A percentile compares a stretch with the other conserved stretches of the same genome.
phyloP scores from a whole-genome alignment of 2,113 vertebrate genomes.

The Gallinago undulata region DNA sequence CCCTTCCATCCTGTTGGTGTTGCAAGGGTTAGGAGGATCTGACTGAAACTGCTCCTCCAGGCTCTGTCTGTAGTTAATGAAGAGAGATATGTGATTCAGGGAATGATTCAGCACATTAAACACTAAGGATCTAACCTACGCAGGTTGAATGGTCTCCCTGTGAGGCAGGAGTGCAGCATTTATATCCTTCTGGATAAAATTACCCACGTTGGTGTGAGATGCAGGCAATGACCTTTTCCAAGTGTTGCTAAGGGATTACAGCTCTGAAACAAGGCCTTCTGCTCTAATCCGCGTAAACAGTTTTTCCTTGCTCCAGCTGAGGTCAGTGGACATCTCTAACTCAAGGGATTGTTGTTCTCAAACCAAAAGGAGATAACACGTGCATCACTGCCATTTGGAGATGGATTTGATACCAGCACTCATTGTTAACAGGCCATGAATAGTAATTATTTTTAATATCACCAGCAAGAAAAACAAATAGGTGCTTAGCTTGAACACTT shows the following conservation, averaged over 20 bases:
- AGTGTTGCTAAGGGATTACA: constrained; percentile 16
- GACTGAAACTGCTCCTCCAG: background rate
- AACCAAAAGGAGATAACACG: background rate
- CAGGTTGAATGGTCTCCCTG: background rate
- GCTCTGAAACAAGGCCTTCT: constrained; percentile 7
- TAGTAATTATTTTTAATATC: background rate
- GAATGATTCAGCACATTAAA: background rate
- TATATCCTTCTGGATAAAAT: background rate
- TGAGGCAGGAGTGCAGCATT: background rate
- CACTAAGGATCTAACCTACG: background rate
- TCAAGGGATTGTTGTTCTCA: background rate
- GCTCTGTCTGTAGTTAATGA: constrained; percentile 12
- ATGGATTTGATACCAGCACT: background rate
- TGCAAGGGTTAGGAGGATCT: background rate
- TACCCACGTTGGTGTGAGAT: background rate
- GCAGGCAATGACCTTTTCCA: constrained; percentile 34
- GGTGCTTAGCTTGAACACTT: background rate
- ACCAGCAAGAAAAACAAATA: background rate
- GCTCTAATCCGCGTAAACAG: background rate
- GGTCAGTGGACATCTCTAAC: background rate
- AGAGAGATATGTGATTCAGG: background rate
- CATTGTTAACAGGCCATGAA: background rate
- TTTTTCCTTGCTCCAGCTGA: background rate
- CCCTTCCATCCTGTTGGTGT: fast-evolving
- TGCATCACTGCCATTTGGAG: background rate